Base-by-base conservation (phyloP, 2,113 vertebrate genomes). In the Rhinogobius similis region DNA sequence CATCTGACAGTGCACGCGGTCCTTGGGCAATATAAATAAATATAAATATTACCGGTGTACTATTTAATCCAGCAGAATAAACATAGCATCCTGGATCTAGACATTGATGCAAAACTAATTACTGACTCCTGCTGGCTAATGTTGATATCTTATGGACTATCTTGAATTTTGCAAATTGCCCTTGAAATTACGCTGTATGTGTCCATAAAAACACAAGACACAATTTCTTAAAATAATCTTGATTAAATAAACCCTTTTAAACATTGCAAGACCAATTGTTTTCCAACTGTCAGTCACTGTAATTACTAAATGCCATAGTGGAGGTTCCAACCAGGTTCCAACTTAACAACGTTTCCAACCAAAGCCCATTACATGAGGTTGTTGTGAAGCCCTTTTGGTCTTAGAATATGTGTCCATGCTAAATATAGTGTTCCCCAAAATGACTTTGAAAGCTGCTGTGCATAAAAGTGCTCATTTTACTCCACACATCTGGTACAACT, bases 351-450 rank as follows among this genome's bases (percentile, higher is more conserved):
- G 10, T 39, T 39, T 39, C 39, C 52, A 55, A 9, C 52, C 52
- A 24, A 26, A 23, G 20, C 20, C 46, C 46, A 21, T 21, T n/a
- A 50, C 46, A 50, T 46, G 18, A 50, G 46, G 1, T 7, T 58
- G 26, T 58, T 14, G 55, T 58, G 13, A 58, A 58, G 16, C 53
- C 23, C 4, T 26, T 55, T 27, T 20, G 26, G 55, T 26, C 55
- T 59, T 59, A 32, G 55, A 20, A 14, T 26, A 7, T 58, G 29
- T 61, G 29, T 20, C 27, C 56, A 36, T 36, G 29, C 16, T 36
- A 61, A 61, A 61, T 36, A 36, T 61, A 61, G 58, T 61, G 18
- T 36, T 20, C n/a, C 27, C 18, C 55, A 38, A 61, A 20, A 36
- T 36, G 58, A 36, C 29, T 36, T 61, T 61, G 1, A 61, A 61